These are phyloP conservation scores for Meda fulgida DNA, from an alignment of 2,797 vertebrate genomes.

Conservation along the genomic window DNA sequence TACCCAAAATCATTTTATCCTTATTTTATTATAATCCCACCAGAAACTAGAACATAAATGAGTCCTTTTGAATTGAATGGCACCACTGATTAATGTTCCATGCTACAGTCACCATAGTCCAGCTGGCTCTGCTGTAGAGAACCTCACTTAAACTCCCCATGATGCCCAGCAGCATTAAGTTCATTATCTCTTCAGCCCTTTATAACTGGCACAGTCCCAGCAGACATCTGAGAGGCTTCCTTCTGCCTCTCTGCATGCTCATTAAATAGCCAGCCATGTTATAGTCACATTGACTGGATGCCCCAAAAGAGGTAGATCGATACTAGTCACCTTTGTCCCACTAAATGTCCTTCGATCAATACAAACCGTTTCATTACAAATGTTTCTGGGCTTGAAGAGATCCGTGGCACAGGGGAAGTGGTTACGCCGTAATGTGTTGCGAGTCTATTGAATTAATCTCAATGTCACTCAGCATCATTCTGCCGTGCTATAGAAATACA, in stretches of 20 bases:
- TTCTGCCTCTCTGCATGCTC: constrained; percentile 13
- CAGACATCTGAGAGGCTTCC: constrained; percentile 9
- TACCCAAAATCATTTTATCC: constrained; percentile 12
- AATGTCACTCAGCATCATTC: constrained; percentile 44
- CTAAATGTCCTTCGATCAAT: constrained; percentile 57
- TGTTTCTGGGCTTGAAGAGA: constrained; percentile 49
- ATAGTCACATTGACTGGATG: constrained; percentile 48
- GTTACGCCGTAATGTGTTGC: constrained; percentile 38
- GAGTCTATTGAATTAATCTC: constrained; percentile 42
- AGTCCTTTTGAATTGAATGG: constrained; percentile 41
- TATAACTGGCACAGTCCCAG: constrained; percentile 27
- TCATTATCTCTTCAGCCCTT: constrained; percentile 27
- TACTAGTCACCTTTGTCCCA: constrained; percentile 52
- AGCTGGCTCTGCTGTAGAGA: constrained; percentile 30
- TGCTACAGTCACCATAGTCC: constrained; percentile 7
- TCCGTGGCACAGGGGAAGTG: constrained; percentile 39
- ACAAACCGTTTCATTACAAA: constrained; percentile 54
- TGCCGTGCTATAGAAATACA: constrained; percentile 11
- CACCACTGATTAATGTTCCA: constrained; percentile 27
- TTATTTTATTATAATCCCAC: constrained; percentile 39
- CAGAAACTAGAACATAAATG: constrained; percentile 29
- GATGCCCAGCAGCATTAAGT: constrained; percentile 31
- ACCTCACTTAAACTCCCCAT: constrained; percentile 28
- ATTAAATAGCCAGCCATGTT: constrained; percentile 31
- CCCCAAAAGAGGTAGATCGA: constrained; percentile 53